Percentiles rank a stretch among this genome's conserved stretches.
These are phyloP conservation scores for Eumaeus atala DNA, from an alignment of 1,140 invertebrate species.

Conservation along the genomic window DNA sequence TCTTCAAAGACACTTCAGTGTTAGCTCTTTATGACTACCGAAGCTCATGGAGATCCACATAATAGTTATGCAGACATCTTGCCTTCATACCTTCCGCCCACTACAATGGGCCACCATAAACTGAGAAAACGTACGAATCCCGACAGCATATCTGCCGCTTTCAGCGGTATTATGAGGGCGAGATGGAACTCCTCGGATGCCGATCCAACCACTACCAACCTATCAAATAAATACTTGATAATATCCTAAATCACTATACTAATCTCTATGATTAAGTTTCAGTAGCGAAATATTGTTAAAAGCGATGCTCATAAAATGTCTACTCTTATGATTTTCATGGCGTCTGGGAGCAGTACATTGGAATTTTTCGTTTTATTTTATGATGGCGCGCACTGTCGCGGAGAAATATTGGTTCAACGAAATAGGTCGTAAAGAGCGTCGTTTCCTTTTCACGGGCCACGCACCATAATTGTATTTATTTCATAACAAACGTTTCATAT, in stretches of 20 bases:
- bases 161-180: too few species aligned
- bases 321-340: conserved; percentile 72
- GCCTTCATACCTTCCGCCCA: too few species aligned
- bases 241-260: background rate
- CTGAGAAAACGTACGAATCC: too few species aligned
- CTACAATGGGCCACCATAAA: too few species aligned
- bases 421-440: conserved; percentile 72
- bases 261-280: conserved; percentile 49
- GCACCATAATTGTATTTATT: conserved; percentile 45
- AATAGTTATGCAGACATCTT: too few species aligned
- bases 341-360: conserved; percentile 53
- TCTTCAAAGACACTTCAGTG: too few species aligned
- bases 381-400: conserved; percentile 69
- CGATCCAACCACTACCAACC: too few species aligned
- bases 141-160: too few species aligned
- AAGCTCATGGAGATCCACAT: too few species aligned
- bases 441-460: conserved; percentile 62
- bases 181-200: too few species aligned
- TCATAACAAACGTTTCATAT: conserved; percentile 10
- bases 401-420: conserved; percentile 71
- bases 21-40: too few species aligned
- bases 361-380: conserved; percentile 75
- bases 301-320: conserved; percentile 64
- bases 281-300: conserved; percentile 42
- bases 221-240: too few species aligned